A percentile compares a stretch with the other conserved stretches of the same genome.
Evolutionary conservation across 2,113 vertebrate species (phyloP).

Genomic region (Tenebrosternarchus preto): DNA sequence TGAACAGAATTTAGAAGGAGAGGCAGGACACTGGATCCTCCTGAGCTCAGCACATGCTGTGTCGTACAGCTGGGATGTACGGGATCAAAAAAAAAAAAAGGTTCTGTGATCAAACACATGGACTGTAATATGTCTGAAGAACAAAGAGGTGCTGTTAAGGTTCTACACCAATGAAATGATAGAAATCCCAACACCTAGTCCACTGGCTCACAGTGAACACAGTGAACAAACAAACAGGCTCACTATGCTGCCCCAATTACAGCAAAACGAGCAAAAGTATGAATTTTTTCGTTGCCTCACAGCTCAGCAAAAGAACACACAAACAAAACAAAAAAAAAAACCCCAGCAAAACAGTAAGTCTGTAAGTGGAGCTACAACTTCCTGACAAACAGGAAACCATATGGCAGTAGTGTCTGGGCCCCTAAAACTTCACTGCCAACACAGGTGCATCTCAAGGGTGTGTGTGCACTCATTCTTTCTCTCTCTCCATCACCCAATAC

Average conservation of each 20-base stretch:
- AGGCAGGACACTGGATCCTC: neutral
- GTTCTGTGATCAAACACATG: constrained; percentile 69
- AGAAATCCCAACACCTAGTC: neutral
- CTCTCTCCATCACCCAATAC: too few species aligned
- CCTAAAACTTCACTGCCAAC: neutral
- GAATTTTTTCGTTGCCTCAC: too few species aligned
- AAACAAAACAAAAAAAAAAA: too few species aligned
- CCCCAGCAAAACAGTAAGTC: neutral
- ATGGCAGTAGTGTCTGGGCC: neutral
- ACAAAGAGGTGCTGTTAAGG: too few species aligned
- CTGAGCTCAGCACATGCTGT: neutral
- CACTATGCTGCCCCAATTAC: too few species aligned
- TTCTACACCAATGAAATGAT: neutral
- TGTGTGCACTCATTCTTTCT: neutral
- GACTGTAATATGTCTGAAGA: constrained; percentile 33
- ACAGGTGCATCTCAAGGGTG: neutral
- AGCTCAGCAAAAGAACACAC: neutral
- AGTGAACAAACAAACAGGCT: too few species aligned
- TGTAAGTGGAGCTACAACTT: constrained; percentile 16
- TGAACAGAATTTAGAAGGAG: neutral
- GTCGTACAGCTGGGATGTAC: neutral
- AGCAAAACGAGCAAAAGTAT: too few species aligned
- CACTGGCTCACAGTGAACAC: too few species aligned
- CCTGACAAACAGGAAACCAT: constrained; percentile 14
- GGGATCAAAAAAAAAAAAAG: constrained; percentile 60